These are phyloP conservation scores for Pelodytes ibericus DNA, from an alignment of 2,797 vertebrate species.

Conservation along the genomic window DNA sequence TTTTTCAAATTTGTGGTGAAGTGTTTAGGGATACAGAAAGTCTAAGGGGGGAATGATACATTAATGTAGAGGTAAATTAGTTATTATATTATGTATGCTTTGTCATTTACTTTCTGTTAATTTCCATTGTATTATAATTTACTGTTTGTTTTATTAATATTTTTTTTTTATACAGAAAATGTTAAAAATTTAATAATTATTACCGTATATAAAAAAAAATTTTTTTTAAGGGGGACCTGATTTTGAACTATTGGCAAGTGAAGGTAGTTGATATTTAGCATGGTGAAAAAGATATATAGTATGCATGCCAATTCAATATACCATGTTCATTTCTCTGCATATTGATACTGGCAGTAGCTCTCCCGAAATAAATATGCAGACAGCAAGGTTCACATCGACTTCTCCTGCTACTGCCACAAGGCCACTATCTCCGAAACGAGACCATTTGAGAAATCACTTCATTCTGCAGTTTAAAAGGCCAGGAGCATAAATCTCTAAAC, in stretches of 20 bases:
- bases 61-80: too few relatives aligned
- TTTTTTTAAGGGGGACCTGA: background rate
- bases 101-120: too few relatives aligned
- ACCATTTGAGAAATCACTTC: constrained; percentile 44
- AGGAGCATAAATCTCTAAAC: background rate
- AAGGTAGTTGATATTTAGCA: constrained; percentile 30
- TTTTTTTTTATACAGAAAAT: too few relatives aligned
- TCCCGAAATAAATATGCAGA: constrained; percentile 35
- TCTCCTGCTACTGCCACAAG: background rate
- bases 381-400: constrained; percentile 40
- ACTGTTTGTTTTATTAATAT: too few relatives aligned
- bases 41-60: too few relatives aligned
- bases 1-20: too few relatives aligned
- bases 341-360: constrained; percentile 44
- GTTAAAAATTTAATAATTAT: too few relatives aligned
- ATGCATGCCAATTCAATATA: constrained; percentile 43
- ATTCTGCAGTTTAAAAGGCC: constrained; percentile 24
- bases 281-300: constrained; percentile 12
- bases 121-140: too few relatives aligned
- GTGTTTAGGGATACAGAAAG: too few relatives aligned
- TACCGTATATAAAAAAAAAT: background rate
- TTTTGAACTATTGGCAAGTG: constrained; percentile 3
- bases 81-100: too few relatives aligned
- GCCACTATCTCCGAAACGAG: constrained; percentile 1
- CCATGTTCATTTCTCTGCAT: constrained; percentile 36